Evolutionary conservation across 2,797 vertebrate species (phyloP).

Genomic region (Mycteria americana): DNA sequence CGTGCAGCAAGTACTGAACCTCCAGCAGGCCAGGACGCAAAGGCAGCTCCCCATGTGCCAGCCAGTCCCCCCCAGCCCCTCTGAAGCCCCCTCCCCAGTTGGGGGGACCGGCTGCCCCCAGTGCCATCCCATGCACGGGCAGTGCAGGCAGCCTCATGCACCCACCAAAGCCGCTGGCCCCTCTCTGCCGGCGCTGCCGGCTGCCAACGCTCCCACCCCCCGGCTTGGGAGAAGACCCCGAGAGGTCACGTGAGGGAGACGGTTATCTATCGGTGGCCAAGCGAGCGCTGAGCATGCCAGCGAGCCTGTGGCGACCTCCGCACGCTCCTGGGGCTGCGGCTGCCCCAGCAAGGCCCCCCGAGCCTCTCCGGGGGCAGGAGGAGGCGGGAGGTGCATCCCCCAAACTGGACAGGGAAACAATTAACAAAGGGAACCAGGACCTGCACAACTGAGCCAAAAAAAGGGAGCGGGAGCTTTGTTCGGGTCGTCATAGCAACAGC

Average conservation of each 20-base stretch:
- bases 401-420: constrained; percentile 48
- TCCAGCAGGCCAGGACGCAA: background rate
- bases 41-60: background rate
- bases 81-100: background rate
- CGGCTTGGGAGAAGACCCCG: background rate
- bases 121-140: background rate
- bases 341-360: background rate
- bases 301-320: background rate
- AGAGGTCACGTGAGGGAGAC: background rate
- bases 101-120: background rate
- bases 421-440: constrained; percentile 63
- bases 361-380: background rate
- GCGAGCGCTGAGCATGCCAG: accelerated
- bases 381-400: background rate
- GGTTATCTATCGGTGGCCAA: accelerated
- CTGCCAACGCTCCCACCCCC: background rate
- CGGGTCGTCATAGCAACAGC: constrained; percentile 69
- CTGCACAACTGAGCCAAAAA: constrained; percentile 65
- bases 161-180: background rate
- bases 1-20: background rate
- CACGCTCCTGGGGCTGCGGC: accelerated
- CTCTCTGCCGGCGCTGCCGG: background rate
- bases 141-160: accelerated
- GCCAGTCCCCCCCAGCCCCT: background rate
- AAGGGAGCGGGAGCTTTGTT: constrained; percentile 70